Base-by-base conservation (phyloP, 2,113 vertebrate genomes). In the Erythrocercus mccallii region DNA sequence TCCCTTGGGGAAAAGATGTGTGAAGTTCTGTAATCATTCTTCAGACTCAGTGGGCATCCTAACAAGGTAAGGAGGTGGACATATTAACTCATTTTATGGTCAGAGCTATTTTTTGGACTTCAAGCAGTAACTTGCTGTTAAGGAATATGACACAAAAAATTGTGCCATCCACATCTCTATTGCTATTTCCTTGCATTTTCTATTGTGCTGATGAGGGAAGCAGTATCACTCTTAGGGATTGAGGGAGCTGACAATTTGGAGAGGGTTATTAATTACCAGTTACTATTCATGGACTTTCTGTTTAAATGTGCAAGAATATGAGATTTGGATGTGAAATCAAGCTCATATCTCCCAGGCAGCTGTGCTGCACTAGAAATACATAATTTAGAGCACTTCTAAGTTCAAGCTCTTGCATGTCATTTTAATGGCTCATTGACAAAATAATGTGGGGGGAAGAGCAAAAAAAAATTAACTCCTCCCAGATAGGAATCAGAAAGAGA, bases 401-500 rank as follows among this genome's bases (percentile, higher is more conserved):
- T 77, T 93, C 78, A 88, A 85, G 54, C 20, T 91, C 68, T 92
- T 78, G 35, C 18, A 38, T 65, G 30, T 35, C 65, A 48, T 91
- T 95, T 95, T 93, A 96, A 92, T 62, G 70, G 35, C 38, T 95
- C 56, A 61, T 93, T 95, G 72, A 87, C 53, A 95, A 89, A 97
- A 88, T 53, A 2, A 65, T 73, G 23, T 44, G 48, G 40, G 24
- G 13, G 21, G 50, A 61, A 86, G 25, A 74, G 56, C 12, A 44
- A 79, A 90, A 95, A 90, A 95, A 77, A 66, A 47, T 22, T 80
- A 92, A 61, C 45, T 79, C 28, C 56, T 91, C 81, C 42, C 45
- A 80, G 48, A 86, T 30, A 35, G 40, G 31, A 74, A 91, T 54
- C 37, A 72, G 31, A 74, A 68, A 73, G 23, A 30, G 1, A 70